Evolutionary conservation across 2,888 invertebrate genomes (phyloP).

Genomic region (Keiferia lycopersicella): DNA sequence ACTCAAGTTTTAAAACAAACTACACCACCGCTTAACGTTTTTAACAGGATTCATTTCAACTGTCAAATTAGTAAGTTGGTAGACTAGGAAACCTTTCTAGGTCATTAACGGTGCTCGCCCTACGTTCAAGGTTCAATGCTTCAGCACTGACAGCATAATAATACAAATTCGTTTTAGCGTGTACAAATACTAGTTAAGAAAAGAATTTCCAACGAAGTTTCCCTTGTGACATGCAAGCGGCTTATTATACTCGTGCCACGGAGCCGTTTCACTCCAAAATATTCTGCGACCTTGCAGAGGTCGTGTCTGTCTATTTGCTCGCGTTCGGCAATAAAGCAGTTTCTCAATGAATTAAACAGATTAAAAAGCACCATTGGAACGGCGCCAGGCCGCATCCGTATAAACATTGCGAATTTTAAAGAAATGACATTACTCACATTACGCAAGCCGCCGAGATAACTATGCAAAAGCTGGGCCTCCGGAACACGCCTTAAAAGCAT

Average conservation of each 20-base stretch:
- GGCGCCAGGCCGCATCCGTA: slow-evolving; percentile 68
- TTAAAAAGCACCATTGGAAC: slow-evolving; percentile 75
- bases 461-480: slow-evolving; percentile 24
- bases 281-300: slow-evolving; percentile 69
- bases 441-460: slow-evolving; percentile 51
- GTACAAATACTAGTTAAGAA: slow-evolving; percentile 24
- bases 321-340: slow-evolving; percentile 68
- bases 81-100: slow-evolving; percentile 19
- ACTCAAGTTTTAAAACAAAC: not conserved
- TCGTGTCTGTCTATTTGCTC: slow-evolving; percentile 66
- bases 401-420: slow-evolving; percentile 75
- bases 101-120: slow-evolving; percentile 29
- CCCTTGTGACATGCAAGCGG: slow-evolving; percentile 39
- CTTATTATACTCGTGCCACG: slow-evolving; percentile 41
- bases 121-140: slow-evolving; percentile 31
- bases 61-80: not conserved
- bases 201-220: slow-evolving; percentile 41
- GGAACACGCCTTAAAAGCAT: slow-evolving; percentile 25
- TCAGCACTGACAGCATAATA: slow-evolving; percentile 31
- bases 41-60: slow-evolving; percentile 39
- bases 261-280: slow-evolving; percentile 41
- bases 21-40: slow-evolving; percentile 35
- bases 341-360: slow-evolving; percentile 76
- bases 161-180: slow-evolving; percentile 24
- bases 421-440: slow-evolving; percentile 73